phyloP scores from a whole-genome alignment of 2,888 invertebrate genomes.

The Bombylius discolor region DNA sequence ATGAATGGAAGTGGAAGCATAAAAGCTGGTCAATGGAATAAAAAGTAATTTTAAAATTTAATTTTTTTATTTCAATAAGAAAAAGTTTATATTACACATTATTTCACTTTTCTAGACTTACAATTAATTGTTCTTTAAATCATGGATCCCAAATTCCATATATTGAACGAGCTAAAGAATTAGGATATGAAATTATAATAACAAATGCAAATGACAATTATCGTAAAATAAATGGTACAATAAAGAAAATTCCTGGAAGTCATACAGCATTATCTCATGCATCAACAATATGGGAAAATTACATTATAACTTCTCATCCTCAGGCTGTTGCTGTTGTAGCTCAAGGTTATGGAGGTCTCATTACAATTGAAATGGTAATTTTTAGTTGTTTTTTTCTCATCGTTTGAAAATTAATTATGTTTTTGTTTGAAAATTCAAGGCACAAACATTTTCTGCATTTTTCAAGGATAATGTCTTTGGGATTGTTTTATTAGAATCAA shows the following conservation, averaged over 20 bases:
- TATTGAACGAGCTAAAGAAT: constrained; percentile 46
- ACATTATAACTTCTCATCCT: constrained; percentile 45
- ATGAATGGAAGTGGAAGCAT: constrained; percentile 72
- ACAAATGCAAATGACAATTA: constrained; percentile 62
- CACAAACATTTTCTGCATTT: constrained; percentile 40
- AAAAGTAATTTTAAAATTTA: constrained; percentile 42
- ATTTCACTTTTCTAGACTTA: constrained; percentile 41
- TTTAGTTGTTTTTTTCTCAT: background rate
- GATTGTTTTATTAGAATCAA: constrained; percentile 65
- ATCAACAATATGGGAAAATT: constrained; percentile 53
- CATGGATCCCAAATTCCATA: constrained; percentile 67
- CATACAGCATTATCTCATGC: constrained; percentile 49
- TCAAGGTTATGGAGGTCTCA: constrained; percentile 66
- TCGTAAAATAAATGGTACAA: constrained; percentile 35
- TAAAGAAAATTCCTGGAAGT: constrained; percentile 42
- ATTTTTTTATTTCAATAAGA: background rate
- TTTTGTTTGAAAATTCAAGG: constrained; percentile 24
- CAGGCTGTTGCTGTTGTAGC: constrained; percentile 57
- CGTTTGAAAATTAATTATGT: background rate
- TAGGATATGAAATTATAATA: constrained; percentile 57
- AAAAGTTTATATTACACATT: background rate
- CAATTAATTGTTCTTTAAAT: constrained; percentile 62
- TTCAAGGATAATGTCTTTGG: constrained; percentile 56
- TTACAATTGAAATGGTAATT: constrained; percentile 45
- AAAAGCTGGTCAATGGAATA: constrained; percentile 69